phyloP scores from a whole-genome alignment of 1,140 invertebrate species.

The Akabosia matsudoensis region DNA sequence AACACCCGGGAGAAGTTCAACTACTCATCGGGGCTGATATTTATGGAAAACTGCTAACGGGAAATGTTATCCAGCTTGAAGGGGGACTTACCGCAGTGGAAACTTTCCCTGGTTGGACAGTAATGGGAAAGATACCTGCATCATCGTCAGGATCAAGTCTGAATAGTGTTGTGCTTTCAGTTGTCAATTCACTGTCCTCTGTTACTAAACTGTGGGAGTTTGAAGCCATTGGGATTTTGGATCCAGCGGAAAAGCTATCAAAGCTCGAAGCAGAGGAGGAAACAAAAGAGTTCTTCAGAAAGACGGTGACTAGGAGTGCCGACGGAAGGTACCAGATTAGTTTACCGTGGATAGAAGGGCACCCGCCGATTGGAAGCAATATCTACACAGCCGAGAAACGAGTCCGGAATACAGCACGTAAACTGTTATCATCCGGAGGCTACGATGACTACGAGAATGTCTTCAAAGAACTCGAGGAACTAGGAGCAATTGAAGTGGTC shows the following conservation, averaged over 20 bases:
- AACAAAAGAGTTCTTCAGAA: constrained; percentile 44
- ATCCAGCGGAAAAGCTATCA: constrained; percentile 49
- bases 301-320: constrained; percentile 45
- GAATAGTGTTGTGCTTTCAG: too few relatives aligned
- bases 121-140: constrained; percentile 44
- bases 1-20: neutral
- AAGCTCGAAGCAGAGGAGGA: constrained; percentile 37
- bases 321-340: constrained; percentile 47
- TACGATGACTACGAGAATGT: neutral
- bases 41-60: constrained; percentile 29
- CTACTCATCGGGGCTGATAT: constrained; percentile 29
- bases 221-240: constrained; percentile 50
- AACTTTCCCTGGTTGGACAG: constrained; percentile 48
- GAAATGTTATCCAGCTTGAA: neutral
- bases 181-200: too few relatives aligned
- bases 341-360: constrained; percentile 49
- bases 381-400: neutral
- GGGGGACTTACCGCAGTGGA: constrained; percentile 47
- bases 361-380: neutral
- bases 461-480: neutral
- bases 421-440: neutral
- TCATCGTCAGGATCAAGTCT: too few relatives aligned
- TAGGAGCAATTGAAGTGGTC: constrained; percentile 44
- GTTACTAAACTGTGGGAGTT: constrained; percentile 49
- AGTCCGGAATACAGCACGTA: neutral